Evolutionary conservation across 2,888 invertebrate genomes (phyloP).

Genomic region (Galerucella calmariensis): DNA sequence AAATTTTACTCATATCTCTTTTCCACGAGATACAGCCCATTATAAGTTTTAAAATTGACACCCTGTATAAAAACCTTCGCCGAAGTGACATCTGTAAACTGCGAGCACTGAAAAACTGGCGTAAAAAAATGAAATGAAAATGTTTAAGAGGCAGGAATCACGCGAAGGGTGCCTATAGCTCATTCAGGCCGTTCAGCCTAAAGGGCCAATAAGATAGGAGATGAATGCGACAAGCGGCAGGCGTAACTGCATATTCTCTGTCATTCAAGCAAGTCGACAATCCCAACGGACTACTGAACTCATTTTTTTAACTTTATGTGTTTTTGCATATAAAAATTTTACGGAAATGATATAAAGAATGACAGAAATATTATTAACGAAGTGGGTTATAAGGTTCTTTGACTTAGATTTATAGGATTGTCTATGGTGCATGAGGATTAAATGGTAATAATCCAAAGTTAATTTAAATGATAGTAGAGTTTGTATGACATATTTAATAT

Average conservation of each 20-base stretch:
- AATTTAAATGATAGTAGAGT: no score
- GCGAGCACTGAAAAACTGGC: constrained; percentile 30
- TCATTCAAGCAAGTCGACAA: constrained; percentile 25
- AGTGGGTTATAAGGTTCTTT: neutral
- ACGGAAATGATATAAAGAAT: neutral
- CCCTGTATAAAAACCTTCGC: neutral
- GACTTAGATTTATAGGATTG: neutral
- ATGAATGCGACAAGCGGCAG: constrained; percentile 17
- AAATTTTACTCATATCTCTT: no score
- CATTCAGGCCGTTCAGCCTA: constrained; percentile 21
- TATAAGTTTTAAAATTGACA: no score
- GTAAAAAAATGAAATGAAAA: constrained; percentile 25
- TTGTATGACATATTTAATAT: no score
- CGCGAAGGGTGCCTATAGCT: constrained; percentile 18
- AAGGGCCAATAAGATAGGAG: constrained; percentile 31
- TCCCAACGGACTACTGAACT: constrained; percentile 20
- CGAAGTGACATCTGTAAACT: constrained; percentile 28
- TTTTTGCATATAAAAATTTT: neutral
- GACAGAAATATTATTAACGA: neutral
- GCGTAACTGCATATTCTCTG: constrained; percentile 25
- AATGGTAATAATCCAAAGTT: neutral
- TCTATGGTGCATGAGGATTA: neutral
- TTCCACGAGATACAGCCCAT: no score
- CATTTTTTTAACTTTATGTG: constrained; percentile 14
- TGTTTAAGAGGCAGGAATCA: constrained; percentile 29